These are phyloP conservation scores for Anoncus sp. DNA, from an alignment of 2,888 invertebrate species.

Conservation along the genomic window DNA sequence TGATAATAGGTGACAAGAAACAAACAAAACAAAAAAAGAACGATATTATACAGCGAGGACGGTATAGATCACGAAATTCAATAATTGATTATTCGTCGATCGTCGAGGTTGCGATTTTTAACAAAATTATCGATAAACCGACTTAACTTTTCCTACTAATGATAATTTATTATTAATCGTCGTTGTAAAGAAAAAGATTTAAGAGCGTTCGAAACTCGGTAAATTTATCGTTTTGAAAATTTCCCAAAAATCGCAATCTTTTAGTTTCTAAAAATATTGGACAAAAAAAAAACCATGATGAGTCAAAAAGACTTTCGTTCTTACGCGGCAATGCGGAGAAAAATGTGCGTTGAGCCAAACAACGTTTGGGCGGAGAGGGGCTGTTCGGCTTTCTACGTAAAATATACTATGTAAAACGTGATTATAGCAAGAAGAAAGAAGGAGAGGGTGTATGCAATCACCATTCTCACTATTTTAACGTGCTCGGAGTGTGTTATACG, in stretches of 20 bases:
- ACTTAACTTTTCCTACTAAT: not conserved
- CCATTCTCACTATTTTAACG: constrained; percentile 84
- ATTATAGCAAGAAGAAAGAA: constrained; percentile 84
- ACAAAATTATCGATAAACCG: constrained; percentile 14
- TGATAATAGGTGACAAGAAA: not conserved
- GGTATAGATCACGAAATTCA: constrained; percentile 13
- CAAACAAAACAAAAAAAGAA: too few species aligned
- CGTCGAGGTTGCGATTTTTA: not conserved
- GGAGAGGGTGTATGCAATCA: constrained; percentile 85
- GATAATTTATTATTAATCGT: not conserved
- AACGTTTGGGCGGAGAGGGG: not conserved
- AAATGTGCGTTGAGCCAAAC: constrained; percentile 5
- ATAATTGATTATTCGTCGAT: constrained; percentile 1
- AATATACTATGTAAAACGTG: constrained; percentile 85
- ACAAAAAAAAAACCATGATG: not conserved
- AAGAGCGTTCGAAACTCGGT: not conserved
- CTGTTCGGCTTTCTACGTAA: constrained; percentile 79
- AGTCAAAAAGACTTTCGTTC: not conserved
- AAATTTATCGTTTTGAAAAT: not conserved
- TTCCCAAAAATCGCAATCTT: constrained; percentile 7
- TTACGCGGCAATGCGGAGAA: not conserved
- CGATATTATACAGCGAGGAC: not conserved
- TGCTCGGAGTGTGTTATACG: constrained; percentile 80
- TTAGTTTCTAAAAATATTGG: not conserved
- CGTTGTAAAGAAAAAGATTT: not conserved